Conservation (phyloP, 2,113 vertebrate genomes). For the Thermophis baileyi region DNA sequence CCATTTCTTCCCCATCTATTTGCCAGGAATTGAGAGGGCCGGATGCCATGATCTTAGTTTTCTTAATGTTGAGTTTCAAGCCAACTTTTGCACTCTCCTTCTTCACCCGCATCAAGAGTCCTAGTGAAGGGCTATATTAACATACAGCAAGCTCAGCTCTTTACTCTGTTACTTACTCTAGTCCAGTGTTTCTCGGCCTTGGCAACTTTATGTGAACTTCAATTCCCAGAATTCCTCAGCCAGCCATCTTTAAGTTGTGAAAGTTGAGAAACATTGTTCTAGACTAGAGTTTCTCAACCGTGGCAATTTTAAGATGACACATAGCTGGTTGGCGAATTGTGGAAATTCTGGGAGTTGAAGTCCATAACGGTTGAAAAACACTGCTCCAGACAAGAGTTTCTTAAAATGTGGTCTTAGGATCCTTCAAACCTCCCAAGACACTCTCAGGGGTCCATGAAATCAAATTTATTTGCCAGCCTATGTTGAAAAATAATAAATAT, state of each 20-base stretch:
- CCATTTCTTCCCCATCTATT: too few species aligned
- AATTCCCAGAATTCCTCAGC: too few species aligned
- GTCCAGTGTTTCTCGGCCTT: background rate
- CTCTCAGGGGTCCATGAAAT: background rate
- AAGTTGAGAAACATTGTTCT: too few species aligned
- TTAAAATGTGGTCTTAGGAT: background rate
- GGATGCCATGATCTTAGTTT: too few species aligned
- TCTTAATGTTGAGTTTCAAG: too few species aligned
- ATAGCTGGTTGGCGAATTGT: background rate
- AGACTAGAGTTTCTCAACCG: background rate
- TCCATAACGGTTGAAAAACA: background rate
- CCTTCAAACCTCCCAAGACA: accelerated
- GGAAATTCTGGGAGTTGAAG: background rate
- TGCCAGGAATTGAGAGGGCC: too few species aligned
- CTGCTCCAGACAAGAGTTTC: background rate
- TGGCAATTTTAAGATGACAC: background rate
- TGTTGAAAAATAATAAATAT: background rate
- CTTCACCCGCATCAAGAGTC: too few species aligned
- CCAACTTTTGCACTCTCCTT: too few species aligned
- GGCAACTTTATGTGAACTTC: background rate
- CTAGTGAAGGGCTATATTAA: background rate
- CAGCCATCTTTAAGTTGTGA: too few species aligned
- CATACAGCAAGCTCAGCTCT: background rate
- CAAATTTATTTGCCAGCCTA: background rate
- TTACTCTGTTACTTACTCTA: background rate